Conservation (phyloP, 2,113 vertebrate species). For the Odocoileus virginianus region DNA sequence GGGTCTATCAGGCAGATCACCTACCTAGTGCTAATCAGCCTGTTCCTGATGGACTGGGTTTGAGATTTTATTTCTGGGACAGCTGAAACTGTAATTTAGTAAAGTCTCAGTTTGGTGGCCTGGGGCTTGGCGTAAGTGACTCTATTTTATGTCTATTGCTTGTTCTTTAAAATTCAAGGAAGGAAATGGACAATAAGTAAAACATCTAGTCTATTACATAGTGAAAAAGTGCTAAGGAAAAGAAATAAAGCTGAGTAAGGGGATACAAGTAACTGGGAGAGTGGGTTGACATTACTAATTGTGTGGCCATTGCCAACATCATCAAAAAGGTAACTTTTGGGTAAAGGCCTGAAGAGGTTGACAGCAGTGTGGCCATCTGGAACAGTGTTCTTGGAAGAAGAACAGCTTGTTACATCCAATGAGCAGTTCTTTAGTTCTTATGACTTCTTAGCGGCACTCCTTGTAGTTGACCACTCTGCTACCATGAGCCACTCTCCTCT, state of each 20-base stretch:
- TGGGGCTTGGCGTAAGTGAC: not conserved
- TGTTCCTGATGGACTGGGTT: not conserved
- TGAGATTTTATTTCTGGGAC: not conserved
- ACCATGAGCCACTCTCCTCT: rapidly evolving
- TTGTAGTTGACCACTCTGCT: not conserved
- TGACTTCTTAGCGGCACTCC: not conserved
- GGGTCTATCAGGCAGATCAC: not conserved
- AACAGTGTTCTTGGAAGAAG: not conserved
- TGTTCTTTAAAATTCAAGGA: not conserved
- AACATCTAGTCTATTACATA: not conserved
- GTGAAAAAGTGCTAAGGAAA: not conserved
- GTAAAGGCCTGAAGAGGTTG: not conserved
- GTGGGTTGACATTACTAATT: not conserved
- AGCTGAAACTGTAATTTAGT: not conserved
- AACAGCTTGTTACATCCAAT: not conserved
- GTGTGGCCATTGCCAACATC: not conserved
- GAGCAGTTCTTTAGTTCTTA: not conserved
- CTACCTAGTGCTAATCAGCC: not conserved
- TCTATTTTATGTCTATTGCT: not conserved
- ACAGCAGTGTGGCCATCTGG: not conserved
- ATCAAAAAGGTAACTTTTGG: not conserved
- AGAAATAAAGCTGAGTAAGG: not conserved
- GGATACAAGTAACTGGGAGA: not conserved
- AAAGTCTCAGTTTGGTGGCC: not conserved
- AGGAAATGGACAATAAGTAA: not conserved